These are phyloP conservation scores for Chelon auratus DNA, from an alignment of 2,797 vertebrate genomes.

Conservation along the genomic window DNA sequence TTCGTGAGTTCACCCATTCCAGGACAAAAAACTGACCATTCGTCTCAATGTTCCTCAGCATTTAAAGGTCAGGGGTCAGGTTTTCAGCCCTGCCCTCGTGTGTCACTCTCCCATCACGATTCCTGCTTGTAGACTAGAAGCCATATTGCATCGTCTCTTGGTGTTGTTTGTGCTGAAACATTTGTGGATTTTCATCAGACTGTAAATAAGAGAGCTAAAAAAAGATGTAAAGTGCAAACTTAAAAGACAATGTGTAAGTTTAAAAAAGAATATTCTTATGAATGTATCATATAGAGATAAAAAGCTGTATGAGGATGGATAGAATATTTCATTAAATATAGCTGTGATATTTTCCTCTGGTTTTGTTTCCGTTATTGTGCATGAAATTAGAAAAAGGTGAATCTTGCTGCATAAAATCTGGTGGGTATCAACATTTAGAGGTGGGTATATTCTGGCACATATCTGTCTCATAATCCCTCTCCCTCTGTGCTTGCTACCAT, in stretches of 20 bases:
- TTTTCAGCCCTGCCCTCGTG: conserved; percentile 1
- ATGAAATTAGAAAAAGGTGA: conserved; percentile 4
- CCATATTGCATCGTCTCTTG: conserved; percentile 83
- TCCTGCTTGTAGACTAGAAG: conserved; percentile 87
- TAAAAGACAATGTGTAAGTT: conserved; percentile 63
- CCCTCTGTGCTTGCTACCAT: conserved; percentile 66
- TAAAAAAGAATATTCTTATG: conserved; percentile 72
- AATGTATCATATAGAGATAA: conserved; percentile 87
- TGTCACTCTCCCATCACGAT: conserved; percentile 45
- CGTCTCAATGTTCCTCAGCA: conserved; percentile 42
- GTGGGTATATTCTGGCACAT: conserved; percentile 40
- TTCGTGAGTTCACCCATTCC: conserved; percentile 1
- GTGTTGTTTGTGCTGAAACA: conserved; percentile 86
- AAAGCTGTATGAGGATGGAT: conserved; percentile 88
- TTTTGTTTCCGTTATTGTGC: conserved; percentile 39
- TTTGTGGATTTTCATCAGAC: conserved; percentile 80
- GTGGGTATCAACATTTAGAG: conserved; percentile 30
- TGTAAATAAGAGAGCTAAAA: conserved; percentile 83
- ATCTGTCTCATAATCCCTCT: conserved; percentile 71
- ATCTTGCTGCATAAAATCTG: not conserved
- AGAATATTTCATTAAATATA: conserved; percentile 85
- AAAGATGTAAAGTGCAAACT: conserved; percentile 70
- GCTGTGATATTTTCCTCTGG: conserved; percentile 78
- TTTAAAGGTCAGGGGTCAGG: conserved; percentile 49
- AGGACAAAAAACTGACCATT: conserved; percentile 27